These are phyloP conservation scores for Stichodactyla helianthus DNA, from an alignment of 64 coral and sea anemone genomes.

Conservation along the genomic window DNA sequence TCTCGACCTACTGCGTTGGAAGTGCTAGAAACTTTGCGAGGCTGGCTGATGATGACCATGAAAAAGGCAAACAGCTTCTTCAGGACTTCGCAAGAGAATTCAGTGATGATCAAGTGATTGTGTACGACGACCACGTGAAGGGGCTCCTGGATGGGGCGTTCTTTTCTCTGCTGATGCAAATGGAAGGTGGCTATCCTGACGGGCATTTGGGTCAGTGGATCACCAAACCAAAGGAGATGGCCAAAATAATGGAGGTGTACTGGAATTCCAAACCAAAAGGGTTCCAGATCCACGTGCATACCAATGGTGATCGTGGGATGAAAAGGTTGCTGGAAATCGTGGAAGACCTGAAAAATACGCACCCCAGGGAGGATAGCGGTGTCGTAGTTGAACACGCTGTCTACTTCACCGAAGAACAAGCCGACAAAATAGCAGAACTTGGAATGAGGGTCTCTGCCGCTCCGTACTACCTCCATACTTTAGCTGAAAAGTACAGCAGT, in stretches of 20 bases:
- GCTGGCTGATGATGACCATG: neutral
- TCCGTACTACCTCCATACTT: slow-evolving; percentile 21
- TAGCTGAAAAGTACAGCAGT: slow-evolving; percentile 28
- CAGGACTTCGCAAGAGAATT: neutral
- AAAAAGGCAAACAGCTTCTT: neutral
- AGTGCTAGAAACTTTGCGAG: slow-evolving; percentile 5
- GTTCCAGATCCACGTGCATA: slow-evolving; percentile 32
- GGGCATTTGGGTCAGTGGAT: slow-evolving; percentile 9
- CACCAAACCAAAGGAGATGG: neutral
- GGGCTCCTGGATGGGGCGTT: slow-evolving; percentile 17
- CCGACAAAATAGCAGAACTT: slow-evolving; percentile 10
- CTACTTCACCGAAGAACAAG: slow-evolving; percentile 28
- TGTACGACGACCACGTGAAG: slow-evolving; percentile 26
- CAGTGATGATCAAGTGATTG: slow-evolving; percentile 4
- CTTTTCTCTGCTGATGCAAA: slow-evolving; percentile 29
- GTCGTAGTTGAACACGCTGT: slow-evolving; percentile 2
- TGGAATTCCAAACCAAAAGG: slow-evolving; percentile 17
- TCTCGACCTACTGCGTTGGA: slow-evolving; percentile 16
- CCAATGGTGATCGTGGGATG: slow-evolving; percentile 39
- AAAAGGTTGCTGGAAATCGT: slow-evolving; percentile 2
- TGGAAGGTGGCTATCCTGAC: neutral
- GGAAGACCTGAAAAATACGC: neutral
- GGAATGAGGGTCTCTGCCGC: slow-evolving; percentile 20
- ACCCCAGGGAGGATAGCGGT: slow-evolving; percentile 12
- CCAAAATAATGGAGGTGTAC: slow-evolving; percentile 12